Evolutionary conservation across 1,140 invertebrate species (phyloP).

Genomic region (Geopemphigus sp.): DNA sequence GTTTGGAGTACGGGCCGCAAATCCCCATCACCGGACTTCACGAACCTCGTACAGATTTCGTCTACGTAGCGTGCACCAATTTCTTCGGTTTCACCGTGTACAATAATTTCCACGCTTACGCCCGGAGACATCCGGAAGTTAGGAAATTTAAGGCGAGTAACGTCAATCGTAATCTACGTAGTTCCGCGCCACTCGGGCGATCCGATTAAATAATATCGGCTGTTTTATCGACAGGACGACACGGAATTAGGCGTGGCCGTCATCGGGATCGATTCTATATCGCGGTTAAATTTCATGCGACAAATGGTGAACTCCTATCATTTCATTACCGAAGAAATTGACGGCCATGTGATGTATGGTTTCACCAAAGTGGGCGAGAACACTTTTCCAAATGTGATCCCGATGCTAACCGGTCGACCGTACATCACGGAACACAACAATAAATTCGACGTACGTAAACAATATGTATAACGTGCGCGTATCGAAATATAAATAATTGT

Average conservation of each 20-base stretch:
- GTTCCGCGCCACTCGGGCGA: neutral
- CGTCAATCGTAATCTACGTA: neutral
- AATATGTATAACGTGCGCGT: slow-evolving; percentile 51
- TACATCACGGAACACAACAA: slow-evolving; percentile 29
- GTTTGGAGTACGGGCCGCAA: slow-evolving; percentile 42
- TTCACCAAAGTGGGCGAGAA: slow-evolving; percentile 58
- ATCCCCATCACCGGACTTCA: slow-evolving; percentile 42
- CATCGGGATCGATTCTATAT: slow-evolving; percentile 62
- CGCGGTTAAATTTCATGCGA: slow-evolving; percentile 61
- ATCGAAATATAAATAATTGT: too few species aligned
- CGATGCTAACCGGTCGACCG: slow-evolving; percentile 55
- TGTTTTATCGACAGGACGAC: slow-evolving; percentile 50
- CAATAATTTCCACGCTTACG: slow-evolving; percentile 51
- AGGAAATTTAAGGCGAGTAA: slow-evolving; percentile 51
- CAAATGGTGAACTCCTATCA: slow-evolving; percentile 59
- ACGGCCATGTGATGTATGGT: slow-evolving; percentile 56
- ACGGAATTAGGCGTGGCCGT: slow-evolving; percentile 50
- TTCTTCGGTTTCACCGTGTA: slow-evolving; percentile 50
- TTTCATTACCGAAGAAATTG: slow-evolving; percentile 56
- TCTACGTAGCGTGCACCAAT: slow-evolving; percentile 50
- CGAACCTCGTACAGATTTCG: slow-evolving; percentile 50
- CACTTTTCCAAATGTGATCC: slow-evolving; percentile 58
- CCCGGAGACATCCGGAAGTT: slow-evolving; percentile 45
- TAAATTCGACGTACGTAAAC: slow-evolving; percentile 43
- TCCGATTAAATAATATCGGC: too few species aligned